Percentiles rank a stretch among this genome's conserved stretches.
Evolutionary conservation across 2,797 vertebrate species (phyloP).

Genomic region (Syndactyla subalaris): DNA sequence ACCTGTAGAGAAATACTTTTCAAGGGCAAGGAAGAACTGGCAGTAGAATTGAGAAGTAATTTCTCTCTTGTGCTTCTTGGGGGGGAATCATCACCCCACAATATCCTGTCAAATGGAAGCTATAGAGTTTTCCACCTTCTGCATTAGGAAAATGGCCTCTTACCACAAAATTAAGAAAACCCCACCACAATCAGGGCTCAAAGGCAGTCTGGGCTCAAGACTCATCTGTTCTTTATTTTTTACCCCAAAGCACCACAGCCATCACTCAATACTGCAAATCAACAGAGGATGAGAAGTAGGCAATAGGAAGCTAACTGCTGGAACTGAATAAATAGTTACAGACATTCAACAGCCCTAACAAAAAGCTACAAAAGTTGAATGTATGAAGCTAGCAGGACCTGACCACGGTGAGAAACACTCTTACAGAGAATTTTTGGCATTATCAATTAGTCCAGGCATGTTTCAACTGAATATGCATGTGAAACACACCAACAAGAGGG

Average conservation of each 20-base stretch:
- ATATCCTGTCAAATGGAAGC: not conserved
- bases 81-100: fast-evolving
- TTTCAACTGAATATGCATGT: fast-evolving
- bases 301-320: not conserved
- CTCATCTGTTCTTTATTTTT: not conserved
- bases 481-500: not conserved
- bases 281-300: not conserved
- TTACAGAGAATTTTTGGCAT: not conserved
- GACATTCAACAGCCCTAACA: not conserved
- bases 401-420: not conserved
- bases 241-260: not conserved
- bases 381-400: not conserved
- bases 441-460: not conserved
- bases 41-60: not conserved
- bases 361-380: not conserved
- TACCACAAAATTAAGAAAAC: not conserved
- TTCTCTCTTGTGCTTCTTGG: not conserved
- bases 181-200: fast-evolving
- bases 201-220: not conserved
- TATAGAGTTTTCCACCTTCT: not conserved
- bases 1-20: not conserved
- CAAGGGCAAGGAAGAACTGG: not conserved
- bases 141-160: not conserved
- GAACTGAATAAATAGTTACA: not conserved
- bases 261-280: not conserved